A percentile compares a stretch with the other conserved stretches of the same genome.
Conservation (phyloP, 2,888 invertebrate genomes). For the Andrena marginata region DNA sequence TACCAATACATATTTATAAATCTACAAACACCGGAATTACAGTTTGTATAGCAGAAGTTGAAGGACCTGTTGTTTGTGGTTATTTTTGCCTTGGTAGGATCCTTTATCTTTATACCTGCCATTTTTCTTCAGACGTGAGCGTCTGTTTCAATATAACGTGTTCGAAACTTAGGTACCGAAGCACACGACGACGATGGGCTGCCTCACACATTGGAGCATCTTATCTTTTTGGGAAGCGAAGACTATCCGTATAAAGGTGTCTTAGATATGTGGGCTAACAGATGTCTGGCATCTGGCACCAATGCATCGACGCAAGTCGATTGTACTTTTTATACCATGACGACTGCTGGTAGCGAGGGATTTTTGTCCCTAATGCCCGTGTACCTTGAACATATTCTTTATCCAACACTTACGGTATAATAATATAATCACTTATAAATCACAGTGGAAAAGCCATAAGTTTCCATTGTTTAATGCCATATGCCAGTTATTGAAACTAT, state of each 20-base stretch:
- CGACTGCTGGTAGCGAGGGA: slow-evolving; percentile 94
- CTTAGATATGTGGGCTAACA: slow-evolving; percentile 94
- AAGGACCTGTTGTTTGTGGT: slow-evolving; percentile 96
- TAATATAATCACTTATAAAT: not conserved
- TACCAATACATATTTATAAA: slow-evolving; percentile 93
- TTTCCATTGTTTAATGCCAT: not conserved
- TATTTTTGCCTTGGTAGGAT: slow-evolving; percentile 93
- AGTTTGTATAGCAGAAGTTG: slow-evolving; percentile 93
- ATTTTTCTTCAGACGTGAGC: not conserved
- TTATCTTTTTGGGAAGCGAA: slow-evolving; percentile 96
- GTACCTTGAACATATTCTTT: slow-evolving; percentile 95
- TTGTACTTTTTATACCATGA: slow-evolving; percentile 95
- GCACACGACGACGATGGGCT: slow-evolving; percentile 96
- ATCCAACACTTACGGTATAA: slow-evolving; percentile 91
- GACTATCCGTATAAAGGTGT: slow-evolving; percentile 96
- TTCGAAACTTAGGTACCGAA: slow-evolving; percentile 90
- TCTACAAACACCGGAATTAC: slow-evolving; percentile 93
- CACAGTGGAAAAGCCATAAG: not conserved
- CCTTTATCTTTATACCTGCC: slow-evolving; percentile 9
- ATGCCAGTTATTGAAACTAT: not conserved
- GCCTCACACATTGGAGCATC: slow-evolving; percentile 96
- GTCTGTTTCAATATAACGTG: slow-evolving; percentile 4
- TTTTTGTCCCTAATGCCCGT: slow-evolving; percentile 95
- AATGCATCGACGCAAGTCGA: slow-evolving; percentile 96
- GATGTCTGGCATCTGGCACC: slow-evolving; percentile 95